phyloP scores from a whole-genome alignment of 2,888 invertebrate genomes.

The Brachypalpus laphriformis region DNA sequence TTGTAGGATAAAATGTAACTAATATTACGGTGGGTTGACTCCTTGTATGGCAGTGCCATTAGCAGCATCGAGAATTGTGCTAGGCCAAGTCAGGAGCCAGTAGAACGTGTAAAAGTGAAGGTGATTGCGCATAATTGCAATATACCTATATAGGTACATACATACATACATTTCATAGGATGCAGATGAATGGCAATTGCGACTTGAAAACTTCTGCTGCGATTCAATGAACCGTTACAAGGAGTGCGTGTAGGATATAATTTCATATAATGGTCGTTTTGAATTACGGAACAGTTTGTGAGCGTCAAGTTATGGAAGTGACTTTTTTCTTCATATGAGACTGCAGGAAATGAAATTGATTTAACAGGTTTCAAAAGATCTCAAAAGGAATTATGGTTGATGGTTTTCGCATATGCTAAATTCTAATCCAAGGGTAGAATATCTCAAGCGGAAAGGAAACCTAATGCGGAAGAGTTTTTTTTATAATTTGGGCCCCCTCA shows the following conservation, averaged over 20 bases:
- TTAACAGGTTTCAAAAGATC: neutral
- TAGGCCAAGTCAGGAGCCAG: constrained; percentile 25
- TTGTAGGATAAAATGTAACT: constrained; percentile 40
- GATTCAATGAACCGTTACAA: constrained; percentile 41
- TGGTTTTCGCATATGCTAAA: neutral
- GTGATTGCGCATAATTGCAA: constrained; percentile 57
- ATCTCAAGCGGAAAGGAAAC: too few relatives aligned
- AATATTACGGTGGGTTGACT: constrained; percentile 8
- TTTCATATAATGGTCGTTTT: constrained; percentile 42
- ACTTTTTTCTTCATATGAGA: neutral
- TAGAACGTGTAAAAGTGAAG: constrained; percentile 53
- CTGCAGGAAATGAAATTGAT: neutral
- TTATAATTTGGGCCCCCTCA: too few relatives aligned
- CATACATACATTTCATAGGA: constrained; percentile 32
- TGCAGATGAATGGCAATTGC: constrained; percentile 36
- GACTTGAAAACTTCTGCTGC: constrained; percentile 16
- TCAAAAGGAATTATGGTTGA: neutral
- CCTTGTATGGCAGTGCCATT: neutral
- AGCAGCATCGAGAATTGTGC: constrained; percentile 23
- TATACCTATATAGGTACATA: neutral
- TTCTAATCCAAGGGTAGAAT: too few relatives aligned
- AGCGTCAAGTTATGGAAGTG: neutral
- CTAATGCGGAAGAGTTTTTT: too few relatives aligned
- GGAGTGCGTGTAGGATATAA: constrained; percentile 44
- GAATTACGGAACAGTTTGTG: constrained; percentile 41